phyloP scores from a whole-genome alignment of 2,113 vertebrate species.

The Willisornis vidua region DNA sequence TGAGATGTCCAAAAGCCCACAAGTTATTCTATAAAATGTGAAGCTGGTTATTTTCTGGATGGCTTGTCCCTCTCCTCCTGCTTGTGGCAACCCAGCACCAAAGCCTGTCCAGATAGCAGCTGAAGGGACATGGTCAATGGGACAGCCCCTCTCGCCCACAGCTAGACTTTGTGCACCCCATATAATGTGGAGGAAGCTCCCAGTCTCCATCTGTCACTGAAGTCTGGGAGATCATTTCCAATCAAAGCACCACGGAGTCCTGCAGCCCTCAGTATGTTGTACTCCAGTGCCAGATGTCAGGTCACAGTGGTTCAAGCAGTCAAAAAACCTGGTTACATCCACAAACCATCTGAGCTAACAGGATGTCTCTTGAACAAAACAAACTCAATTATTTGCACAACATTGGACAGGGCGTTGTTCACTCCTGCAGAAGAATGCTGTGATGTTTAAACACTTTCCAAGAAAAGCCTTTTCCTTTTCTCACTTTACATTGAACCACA shows the following conservation, averaged over 20 bases:
- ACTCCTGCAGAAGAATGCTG: not conserved
- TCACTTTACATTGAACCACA: not conserved
- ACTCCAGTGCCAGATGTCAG: not conserved
- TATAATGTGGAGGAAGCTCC: not conserved
- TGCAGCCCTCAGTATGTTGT: not conserved
- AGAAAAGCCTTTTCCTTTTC: not conserved
- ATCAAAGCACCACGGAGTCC: not conserved
- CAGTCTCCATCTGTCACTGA: not conserved
- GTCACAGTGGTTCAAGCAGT: not conserved
- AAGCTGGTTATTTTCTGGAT: not conserved
- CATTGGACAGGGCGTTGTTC: not conserved
- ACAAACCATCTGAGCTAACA: not conserved
- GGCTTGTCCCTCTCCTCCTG: not conserved
- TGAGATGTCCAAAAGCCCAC: not conserved
- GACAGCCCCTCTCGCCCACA: not conserved
- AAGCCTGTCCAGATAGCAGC: not conserved
- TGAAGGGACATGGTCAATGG: rapidly evolving
- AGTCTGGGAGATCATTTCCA: not conserved
- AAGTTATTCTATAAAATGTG: not conserved
- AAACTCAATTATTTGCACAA: not conserved
- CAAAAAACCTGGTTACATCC: not conserved
- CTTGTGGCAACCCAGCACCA: not conserved
- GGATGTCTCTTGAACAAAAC: not conserved
- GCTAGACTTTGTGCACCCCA: not conserved
- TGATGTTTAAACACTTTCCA: not conserved